Evolutionary conservation across 2,113 vertebrate species (phyloP).

Genomic region (Microcebus murinus): DNA sequence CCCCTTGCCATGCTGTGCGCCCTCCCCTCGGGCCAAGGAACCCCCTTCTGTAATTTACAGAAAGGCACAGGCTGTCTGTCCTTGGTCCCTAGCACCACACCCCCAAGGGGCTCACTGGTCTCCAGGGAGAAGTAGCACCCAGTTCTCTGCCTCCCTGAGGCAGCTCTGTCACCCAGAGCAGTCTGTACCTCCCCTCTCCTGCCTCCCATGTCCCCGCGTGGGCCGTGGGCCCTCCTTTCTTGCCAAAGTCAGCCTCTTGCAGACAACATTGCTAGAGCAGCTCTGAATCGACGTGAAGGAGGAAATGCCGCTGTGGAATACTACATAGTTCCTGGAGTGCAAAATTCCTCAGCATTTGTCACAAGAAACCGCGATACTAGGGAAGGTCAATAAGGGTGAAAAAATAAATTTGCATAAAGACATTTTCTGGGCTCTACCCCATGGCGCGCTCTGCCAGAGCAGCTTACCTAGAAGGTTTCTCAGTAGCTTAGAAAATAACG

Average conservation of each 20-base stretch:
- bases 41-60: too few relatives aligned
- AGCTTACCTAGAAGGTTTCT: not conserved
- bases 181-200: not conserved
- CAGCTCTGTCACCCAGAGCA: rapidly evolving
- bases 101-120: not conserved
- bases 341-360: not conserved
- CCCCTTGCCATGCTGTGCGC: not conserved
- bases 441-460: not conserved
- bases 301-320: not conserved
- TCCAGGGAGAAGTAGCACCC: not conserved
- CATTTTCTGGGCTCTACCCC: not conserved
- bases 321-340: not conserved
- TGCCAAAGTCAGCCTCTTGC: not conserved
- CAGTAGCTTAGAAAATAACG: not conserved
- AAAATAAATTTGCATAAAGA: not conserved
- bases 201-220: rapidly evolving
- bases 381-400: not conserved
- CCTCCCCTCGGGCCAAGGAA: not conserved
- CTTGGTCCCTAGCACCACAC: not conserved
- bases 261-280: not conserved
- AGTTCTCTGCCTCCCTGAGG: not conserved
- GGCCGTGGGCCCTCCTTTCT: not conserved
- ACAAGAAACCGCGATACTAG: not conserved
- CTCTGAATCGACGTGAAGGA: not conserved
- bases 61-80: too few relatives aligned